phyloP scores from a whole-genome alignment of 2,113 vertebrate species.

The Rhinichthys klamathensis region DNA sequence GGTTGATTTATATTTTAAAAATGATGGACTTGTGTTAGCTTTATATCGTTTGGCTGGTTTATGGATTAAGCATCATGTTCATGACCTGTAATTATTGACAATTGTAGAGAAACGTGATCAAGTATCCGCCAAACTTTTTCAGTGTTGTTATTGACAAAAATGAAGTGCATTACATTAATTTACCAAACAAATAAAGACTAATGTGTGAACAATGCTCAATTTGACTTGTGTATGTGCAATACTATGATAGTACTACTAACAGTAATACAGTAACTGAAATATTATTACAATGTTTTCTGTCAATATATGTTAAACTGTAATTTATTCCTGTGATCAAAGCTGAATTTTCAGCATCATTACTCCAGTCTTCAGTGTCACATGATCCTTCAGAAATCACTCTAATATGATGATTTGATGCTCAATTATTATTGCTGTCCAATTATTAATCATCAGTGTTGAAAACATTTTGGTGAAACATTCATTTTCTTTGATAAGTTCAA shows the following conservation, averaged over 20 bases:
- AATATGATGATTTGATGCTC: background rate
- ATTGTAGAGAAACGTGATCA: conserved; percentile 16
- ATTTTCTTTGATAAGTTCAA: background rate
- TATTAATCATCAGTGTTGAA: background rate
- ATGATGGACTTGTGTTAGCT: background rate
- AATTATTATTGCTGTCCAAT: background rate
- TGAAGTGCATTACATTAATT: background rate
- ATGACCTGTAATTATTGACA: conserved; percentile 19
- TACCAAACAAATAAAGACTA: conserved; percentile 25
- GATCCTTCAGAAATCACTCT: background rate
- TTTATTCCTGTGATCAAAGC: background rate
- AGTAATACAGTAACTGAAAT: background rate
- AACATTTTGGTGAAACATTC: background rate
- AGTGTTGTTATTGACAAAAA: conserved; percentile 33
- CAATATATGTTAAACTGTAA: background rate
- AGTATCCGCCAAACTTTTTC: background rate
- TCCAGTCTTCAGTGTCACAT: background rate
- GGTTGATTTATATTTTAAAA: background rate
- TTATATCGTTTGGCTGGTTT: background rate
- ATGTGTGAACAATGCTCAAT: background rate
- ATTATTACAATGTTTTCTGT: background rate
- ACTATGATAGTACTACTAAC: background rate
- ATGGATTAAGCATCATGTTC: background rate
- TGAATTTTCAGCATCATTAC: background rate
- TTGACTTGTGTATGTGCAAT: background rate